Evolutionary conservation across 2,113 vertebrate species (phyloP), one percentile per base, ranked within the genome.

Genomic region (Lophotis ruficrista): DNA sequence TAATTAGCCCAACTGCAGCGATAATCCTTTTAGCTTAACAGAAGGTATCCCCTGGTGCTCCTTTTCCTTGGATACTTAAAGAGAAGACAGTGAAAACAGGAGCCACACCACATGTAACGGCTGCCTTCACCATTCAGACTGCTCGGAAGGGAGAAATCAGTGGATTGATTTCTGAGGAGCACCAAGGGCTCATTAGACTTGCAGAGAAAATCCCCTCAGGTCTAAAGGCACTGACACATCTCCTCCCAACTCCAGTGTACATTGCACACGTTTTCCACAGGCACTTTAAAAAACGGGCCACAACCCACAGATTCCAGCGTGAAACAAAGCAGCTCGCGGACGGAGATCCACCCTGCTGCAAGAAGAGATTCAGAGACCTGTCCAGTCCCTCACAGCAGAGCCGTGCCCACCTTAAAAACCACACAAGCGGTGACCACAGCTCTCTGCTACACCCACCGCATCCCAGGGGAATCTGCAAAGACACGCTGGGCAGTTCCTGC

Each of bases 151-250:
- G 89, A 84, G 82, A 76, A 64, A 69, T 11, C 94, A 61, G 48
- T 10, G 83, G 83, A 56, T 21, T 82, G 83, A 82, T 71, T 94
- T 84, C 77, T 28, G 22, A 93, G 66, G 47, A 83, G 47, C 4
- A 51, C 3, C 3, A 54, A 79, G 72, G 86, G 87, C 85, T 92
- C 85, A 77, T 83, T 33, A 88, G 38, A 92, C 75, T 90, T 83
- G 79, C 88, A 94, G 12, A 93, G 68, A 95, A 94, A 93, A 93
- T 70, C 85, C 83, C 92, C 88, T 92, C 79, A 35, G 73, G 58
- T 24, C 91, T 54, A 48, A 91, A 85, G 82, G 62, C 87, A 91
- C 62, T 35, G 54, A 69, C 76, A 65, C 41, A n/a, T 38, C 70
- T 85, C 91, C 89, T 87, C 78, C 93, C 94, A 79, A 91, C 51